Evolutionary conservation across 2,113 vertebrate species (phyloP).

Genomic region (Nipponia nippon): DNA sequence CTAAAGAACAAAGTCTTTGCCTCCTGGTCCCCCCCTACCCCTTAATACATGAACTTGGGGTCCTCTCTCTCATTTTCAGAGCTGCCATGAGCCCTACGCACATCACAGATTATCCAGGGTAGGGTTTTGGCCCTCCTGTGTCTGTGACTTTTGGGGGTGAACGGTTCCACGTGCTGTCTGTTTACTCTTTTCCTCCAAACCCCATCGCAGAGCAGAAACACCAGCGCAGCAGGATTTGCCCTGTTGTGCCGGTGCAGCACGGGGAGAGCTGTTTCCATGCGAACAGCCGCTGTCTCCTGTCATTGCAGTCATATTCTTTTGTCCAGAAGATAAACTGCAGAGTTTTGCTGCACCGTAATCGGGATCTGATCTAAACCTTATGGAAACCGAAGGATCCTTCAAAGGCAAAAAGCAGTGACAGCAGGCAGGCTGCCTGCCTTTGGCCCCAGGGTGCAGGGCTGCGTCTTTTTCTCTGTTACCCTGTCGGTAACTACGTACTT

Average conservation of each 20-base stretch:
- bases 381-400: background rate
- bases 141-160: background rate
- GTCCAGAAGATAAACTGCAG: background rate
- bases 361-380: background rate
- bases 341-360: background rate
- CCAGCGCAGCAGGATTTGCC: background rate
- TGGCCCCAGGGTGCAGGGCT: background rate
- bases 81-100: background rate
- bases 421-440: background rate
- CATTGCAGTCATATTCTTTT: background rate
- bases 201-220: fast-evolving
- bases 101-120: background rate
- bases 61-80: background rate
- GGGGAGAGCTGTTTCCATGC: background rate
- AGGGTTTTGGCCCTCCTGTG: background rate
- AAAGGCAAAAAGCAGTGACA: background rate
- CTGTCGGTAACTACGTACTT: fast-evolving
- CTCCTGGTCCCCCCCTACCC: background rate
- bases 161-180: background rate
- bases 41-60: too few species aligned
- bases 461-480: background rate
- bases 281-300: fast-evolving
- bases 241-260: fast-evolving
- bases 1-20: background rate
- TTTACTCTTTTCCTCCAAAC: background rate